Evolutionary conservation across 1,140 invertebrate genomes (phyloP), one percentile per base, ranked within the genome.

Genomic region (Drosophila willistoni): DNA sequence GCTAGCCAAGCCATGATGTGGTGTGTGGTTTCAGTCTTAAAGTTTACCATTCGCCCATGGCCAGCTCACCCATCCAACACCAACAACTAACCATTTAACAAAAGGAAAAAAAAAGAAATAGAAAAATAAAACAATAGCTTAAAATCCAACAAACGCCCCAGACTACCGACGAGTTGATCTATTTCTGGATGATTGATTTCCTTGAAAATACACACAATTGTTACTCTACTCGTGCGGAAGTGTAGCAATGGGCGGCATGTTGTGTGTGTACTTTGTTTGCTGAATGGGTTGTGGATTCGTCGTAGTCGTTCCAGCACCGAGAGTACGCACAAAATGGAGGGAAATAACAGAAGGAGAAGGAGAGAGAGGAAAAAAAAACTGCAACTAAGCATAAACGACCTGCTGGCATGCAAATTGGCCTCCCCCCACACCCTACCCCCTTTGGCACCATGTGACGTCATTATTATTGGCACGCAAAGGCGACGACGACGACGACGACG

Each of bases 111-210:
- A 74, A 73, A 80, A 3, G 22, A 25, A 29, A 29, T 29, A 29
- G 29, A 29, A 29, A 29, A 79, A 66, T 77, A 80, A 80, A 85
- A 80, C 81, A 85, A 84, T 81, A 63, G 29, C 73, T 51, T 68
- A 70, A 75, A 73, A 71, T 69, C 14, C 68, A 77, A 56, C 19
- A 60, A 64, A 47, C 60, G n/a, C 36, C 67, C 19, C 19, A 60
- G 60, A 66, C 65, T 64, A 51, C 77, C 77, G 62, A 71, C 70
- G 73, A 75, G 65, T 86, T 79, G 82, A 85, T 85, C 82, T 85
- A 86, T 85, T 85, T 85, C 82, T 68, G 80, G 77, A 87, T 87
- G 83, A 87, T 87, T 89, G 83, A 89, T 87, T 87, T 89, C 62
- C 68, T 80, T 70, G 73, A 39, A 74, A 55, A 61, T 51, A 71